phyloP scores from a whole-genome alignment of 2,888 invertebrate genomes.

The Drosophila bunnanda region DNA sequence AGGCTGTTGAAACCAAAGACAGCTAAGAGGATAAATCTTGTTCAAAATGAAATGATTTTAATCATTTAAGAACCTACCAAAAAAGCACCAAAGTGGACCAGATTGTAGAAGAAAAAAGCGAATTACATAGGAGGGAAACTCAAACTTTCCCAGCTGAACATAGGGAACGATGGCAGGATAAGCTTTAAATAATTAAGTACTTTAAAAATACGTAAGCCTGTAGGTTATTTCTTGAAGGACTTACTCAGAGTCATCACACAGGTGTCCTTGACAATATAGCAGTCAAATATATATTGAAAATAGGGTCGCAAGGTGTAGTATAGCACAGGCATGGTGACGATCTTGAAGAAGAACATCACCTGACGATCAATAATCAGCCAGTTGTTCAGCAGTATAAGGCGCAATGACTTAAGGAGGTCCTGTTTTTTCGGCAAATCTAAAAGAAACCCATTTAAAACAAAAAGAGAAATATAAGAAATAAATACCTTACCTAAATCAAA shows the following conservation, averaged over 20 bases:
- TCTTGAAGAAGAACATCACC: constrained; percentile 69
- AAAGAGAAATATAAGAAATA: fast-evolving
- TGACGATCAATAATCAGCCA: constrained; percentile 62
- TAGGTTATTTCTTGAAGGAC: not conserved
- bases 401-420: constrained; percentile 35
- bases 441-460: fast-evolving
- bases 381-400: constrained; percentile 51
- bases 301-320: constrained; percentile 65
- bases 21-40: constrained; percentile 32
- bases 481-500: constrained; percentile 59
- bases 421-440: constrained; percentile 52
- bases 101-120: constrained; percentile 63
- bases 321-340: constrained; percentile 66
- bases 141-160: constrained; percentile 51
- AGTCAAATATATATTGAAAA: constrained; percentile 69
- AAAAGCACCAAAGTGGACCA: constrained; percentile 68
- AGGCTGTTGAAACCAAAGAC: constrained; percentile 74
- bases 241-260: constrained; percentile 68
- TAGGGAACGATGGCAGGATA: constrained; percentile 66
- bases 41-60: not conserved
- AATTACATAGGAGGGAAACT: constrained; percentile 60
- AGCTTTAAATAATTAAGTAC: constrained; percentile 30
- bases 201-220: not conserved
- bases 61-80: constrained; percentile 31
- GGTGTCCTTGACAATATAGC: constrained; percentile 51